phyloP scores from a whole-genome alignment of 1,140 invertebrate species.

The Cyclargus thomasi region DNA sequence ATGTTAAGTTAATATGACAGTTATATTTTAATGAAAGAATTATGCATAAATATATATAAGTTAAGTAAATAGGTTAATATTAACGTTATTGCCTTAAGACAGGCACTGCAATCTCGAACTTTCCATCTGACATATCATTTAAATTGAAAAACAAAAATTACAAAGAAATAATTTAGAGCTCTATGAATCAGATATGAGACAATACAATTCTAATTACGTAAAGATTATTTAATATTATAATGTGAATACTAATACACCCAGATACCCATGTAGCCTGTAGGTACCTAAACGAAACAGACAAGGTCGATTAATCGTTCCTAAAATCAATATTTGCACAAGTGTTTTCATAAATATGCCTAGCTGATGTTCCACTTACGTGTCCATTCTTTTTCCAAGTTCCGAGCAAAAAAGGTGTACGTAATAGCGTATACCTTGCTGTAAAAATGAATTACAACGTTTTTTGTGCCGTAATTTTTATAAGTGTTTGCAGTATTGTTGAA shows the following conservation, averaged over 20 bases:
- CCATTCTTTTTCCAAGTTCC: background rate
- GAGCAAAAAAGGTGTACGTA: background rate
- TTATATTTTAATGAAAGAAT: too few relatives aligned
- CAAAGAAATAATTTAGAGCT: too few relatives aligned
- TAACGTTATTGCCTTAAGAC: too few relatives aligned
- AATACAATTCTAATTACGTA: background rate
- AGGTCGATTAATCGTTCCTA: background rate
- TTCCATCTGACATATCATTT: too few relatives aligned
- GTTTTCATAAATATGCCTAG: background rate
- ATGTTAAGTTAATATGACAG: too few relatives aligned
- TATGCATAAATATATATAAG: too few relatives aligned
- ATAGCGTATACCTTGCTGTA: background rate
- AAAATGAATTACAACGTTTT: slow-evolving; percentile 38
- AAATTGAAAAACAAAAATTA: too few relatives aligned
- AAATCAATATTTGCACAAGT: slow-evolving; percentile 6
- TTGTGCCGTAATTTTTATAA: slow-evolving; percentile 35
- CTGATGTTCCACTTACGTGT: background rate
- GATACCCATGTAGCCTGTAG: background rate
- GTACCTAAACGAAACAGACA: background rate
- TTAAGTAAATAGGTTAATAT: too few relatives aligned
- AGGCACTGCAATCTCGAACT: too few relatives aligned
- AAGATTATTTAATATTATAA: background rate
- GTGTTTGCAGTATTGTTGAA: slow-evolving; percentile 32
- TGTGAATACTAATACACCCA: background rate
- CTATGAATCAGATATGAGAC: background rate